Percentiles rank a stretch among this genome's conserved stretches.
These are phyloP conservation scores for Gryon sp. DNA, from an alignment of 1,140 invertebrate genomes.

Conservation along the genomic window DNA sequence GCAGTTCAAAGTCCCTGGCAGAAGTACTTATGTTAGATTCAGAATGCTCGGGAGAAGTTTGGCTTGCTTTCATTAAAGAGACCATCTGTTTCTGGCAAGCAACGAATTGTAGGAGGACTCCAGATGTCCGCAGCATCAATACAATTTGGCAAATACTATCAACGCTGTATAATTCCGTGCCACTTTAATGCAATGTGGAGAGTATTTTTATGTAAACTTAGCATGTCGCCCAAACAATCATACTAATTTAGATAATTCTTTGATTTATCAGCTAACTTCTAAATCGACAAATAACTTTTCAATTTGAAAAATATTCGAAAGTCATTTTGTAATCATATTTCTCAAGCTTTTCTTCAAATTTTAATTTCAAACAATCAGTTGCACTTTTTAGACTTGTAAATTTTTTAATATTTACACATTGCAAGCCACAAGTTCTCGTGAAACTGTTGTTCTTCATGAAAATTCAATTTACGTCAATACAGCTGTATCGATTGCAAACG, in stretches of 20 bases:
- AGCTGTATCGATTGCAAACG: too few relatives aligned
- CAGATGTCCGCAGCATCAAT: constrained; percentile 41
- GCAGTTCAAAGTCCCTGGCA: neutral
- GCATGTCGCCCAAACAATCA: neutral
- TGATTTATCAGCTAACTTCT: too few relatives aligned
- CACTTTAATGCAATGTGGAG: constrained; percentile 12
- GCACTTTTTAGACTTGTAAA: too few relatives aligned
- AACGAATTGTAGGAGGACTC: constrained; percentile 25
- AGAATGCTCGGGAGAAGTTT: constrained; percentile 25
- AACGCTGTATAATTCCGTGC: constrained; percentile 15
- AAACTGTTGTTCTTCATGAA: too few relatives aligned
- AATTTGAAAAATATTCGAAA: too few relatives aligned
- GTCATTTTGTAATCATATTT: too few relatives aligned
- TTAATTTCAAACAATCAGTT: too few relatives aligned
- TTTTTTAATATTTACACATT: too few relatives aligned
- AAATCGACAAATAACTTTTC: too few relatives aligned
- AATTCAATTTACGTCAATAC: too few relatives aligned
- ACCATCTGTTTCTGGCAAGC: constrained; percentile 37
- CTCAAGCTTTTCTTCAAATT: too few relatives aligned
- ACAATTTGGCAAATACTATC: constrained; percentile 37
- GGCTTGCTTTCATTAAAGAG: constrained; percentile 41
- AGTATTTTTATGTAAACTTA: constrained; percentile 1
- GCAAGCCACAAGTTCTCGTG: too few relatives aligned
- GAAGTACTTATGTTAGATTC: constrained; percentile 11
- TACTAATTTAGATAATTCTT: neutral